Conservation (phyloP, 2,888 invertebrate species). For the Drosophila falleni region DNA sequence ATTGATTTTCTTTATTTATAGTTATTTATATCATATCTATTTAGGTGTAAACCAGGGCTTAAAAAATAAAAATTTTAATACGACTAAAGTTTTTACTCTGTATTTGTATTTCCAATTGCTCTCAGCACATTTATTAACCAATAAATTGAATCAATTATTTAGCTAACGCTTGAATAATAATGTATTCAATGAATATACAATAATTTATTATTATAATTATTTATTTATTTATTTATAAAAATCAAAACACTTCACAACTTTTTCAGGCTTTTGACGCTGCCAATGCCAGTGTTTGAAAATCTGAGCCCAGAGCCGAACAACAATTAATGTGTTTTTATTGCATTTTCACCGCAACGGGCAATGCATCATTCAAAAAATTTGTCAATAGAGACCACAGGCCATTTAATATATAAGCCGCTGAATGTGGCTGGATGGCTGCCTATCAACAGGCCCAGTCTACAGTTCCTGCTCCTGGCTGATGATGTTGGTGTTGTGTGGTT, state of each 20-base stretch:
- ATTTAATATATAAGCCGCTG: conserved; percentile 64
- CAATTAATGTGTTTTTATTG: conserved; percentile 73
- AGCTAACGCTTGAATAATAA: neutral
- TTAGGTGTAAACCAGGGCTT: too few relatives aligned
- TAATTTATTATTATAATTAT: neutral
- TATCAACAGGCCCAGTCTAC: conserved; percentile 38
- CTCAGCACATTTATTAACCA: neutral
- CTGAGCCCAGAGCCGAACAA: conserved; percentile 44
- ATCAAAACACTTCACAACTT: conserved; percentile 26
- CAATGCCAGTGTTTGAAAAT: conserved; percentile 15
- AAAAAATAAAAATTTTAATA: too few relatives aligned
- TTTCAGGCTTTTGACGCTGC: neutral
- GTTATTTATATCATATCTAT: too few relatives aligned
- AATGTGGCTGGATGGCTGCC: conserved; percentile 29
- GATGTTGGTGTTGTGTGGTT: too few relatives aligned
- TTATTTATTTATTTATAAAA: conserved; percentile 23
- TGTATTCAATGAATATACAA: conserved; percentile 9
- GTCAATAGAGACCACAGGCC: conserved; percentile 76
- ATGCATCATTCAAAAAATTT: conserved; percentile 76
- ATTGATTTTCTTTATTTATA: too few relatives aligned
- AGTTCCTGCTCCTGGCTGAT: neutral
- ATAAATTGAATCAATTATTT: neutral
- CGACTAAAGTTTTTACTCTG: too few relatives aligned
- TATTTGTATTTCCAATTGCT: too few relatives aligned
- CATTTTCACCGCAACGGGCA: conserved; percentile 62